phyloP scores from a whole-genome alignment of 1,140 invertebrate species.

The Drosophila pandora region DNA sequence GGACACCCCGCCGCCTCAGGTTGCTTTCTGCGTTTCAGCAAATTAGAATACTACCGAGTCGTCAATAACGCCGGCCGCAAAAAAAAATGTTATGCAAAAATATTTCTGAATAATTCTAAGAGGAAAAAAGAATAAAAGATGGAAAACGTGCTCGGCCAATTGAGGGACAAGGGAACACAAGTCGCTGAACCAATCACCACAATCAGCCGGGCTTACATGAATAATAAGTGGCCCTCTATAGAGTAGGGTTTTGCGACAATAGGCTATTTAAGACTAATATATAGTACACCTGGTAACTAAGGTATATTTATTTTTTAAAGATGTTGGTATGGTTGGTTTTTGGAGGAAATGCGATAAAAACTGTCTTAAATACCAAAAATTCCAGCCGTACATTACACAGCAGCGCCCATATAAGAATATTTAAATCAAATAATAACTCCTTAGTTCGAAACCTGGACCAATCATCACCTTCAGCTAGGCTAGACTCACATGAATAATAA shows the following conservation, averaged over 20 bases:
- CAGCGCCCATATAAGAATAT: no score
- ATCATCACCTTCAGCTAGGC: no score
- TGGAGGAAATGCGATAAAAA: no score
- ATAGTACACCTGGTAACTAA: no score
- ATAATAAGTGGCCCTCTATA: constrained; percentile 19
- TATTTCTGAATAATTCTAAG: neutral
- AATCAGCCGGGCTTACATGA: constrained; percentile 32
- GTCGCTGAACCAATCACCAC: constrained; percentile 2
- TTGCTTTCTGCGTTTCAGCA: constrained; percentile 61
- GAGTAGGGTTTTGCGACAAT: neutral
- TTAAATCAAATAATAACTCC: no score
- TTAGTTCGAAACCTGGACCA: no score
- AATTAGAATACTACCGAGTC: constrained; percentile 41
- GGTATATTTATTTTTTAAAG: no score
- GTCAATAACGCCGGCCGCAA: constrained; percentile 64
- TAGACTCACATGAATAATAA: no score
- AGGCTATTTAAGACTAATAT: neutral
- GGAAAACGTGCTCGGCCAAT: constrained; percentile 53
- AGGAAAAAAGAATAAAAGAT: constrained; percentile 20
- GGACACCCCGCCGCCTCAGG: neutral
- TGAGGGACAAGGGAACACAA: constrained; percentile 18
- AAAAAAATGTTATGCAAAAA: constrained; percentile 58
- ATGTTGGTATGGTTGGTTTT: no score
- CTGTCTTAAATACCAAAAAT: no score
- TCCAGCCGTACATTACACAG: no score